Evolutionary conservation across 2,797 vertebrate genomes (phyloP), one percentile per base, ranked within the genome.

Genomic region (Ctenochaetus hawaiiensis): DNA sequence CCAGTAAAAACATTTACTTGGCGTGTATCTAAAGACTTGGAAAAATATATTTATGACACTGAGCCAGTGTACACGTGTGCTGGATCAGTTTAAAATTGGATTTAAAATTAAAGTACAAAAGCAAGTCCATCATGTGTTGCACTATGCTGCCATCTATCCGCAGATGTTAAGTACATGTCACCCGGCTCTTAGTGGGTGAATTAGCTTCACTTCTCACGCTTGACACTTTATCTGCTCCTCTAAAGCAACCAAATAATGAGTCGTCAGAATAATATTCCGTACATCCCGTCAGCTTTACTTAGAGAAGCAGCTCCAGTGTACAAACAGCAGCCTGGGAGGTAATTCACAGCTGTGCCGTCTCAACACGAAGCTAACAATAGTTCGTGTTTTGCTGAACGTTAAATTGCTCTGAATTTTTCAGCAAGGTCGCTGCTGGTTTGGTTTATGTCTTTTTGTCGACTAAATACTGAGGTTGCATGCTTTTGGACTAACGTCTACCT

Each of bases 121-220:
- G 5, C 14, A 41, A 56, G 1, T 20, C 8, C 16, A 26, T 2
- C 16, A 16, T 62, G 17, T 49, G 57, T 60, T 74, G 41, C 65
- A 18, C 4, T 53, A 65, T 85, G 78, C 82, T 74, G 74, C 91
- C 92, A 65, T 58, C 91, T 92, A 51, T 54, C 41, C 85, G 61
- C 17, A 0, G 30, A 4, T 13, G 2, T 4, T 34, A 0, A 3
- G 43, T 14, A 64, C 3, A 18, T 16, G 12, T 2, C 2, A 34
- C 30, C 8, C 2, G 9, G 41, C 8, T 18, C 48, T 26, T 12
- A n/a, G 20, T 6, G 3, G 13, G 6, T 14, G 17, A 64, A 0
- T 8, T 0, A 56, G 49, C 53, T 20, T 48, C 49, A 37, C 3
- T 20, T 13, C 26, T 53, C 4, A 22, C 23, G 6, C 41, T 56